phyloP scores from a whole-genome alignment of 2,113 vertebrate species.

The Centrocercus urophasianus region DNA sequence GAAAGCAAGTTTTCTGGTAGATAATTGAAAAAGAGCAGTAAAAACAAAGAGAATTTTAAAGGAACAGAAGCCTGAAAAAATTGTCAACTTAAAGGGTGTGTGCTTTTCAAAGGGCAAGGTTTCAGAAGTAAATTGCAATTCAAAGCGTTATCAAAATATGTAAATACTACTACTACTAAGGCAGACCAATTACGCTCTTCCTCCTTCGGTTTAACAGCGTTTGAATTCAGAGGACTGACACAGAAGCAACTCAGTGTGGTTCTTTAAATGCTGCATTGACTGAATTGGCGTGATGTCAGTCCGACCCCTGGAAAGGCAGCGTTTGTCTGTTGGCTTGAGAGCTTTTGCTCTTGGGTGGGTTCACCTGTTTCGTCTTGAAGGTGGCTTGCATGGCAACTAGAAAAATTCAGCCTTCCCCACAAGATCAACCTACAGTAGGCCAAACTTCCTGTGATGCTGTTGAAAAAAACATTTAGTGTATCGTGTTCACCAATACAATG shows the following conservation, averaged over 20 bases:
- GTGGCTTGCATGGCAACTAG: constrained; percentile 58
- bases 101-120: constrained; percentile 70
- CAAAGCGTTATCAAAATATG: constrained; percentile 57
- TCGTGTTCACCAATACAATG: constrained; percentile 70
- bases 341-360: constrained; percentile 33
- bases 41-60: constrained; percentile 61
- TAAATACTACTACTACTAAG: constrained; percentile 47
- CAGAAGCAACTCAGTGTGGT: constrained; percentile 33
- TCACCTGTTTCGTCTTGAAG: constrained; percentile 57
- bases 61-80: constrained; percentile 52
- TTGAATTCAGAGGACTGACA: constrained; percentile 54
- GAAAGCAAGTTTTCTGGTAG: constrained; percentile 67
- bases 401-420: constrained; percentile 48
- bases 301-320: constrained; percentile 9
- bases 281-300: background rate
- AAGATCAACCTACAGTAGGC: constrained; percentile 49
- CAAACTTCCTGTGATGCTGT: constrained; percentile 75
- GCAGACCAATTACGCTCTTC: constrained; percentile 37
- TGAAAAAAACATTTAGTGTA: constrained; percentile 77
- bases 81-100: constrained; percentile 50
- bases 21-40: constrained; percentile 46
- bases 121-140: constrained; percentile 50
- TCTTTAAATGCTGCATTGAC: constrained; percentile 36
- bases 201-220: constrained; percentile 56
- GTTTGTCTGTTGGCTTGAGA: background rate